Base-by-base conservation (phyloP, 2,113 vertebrate species). In the Periophthalmodon schlosseri region DNA sequence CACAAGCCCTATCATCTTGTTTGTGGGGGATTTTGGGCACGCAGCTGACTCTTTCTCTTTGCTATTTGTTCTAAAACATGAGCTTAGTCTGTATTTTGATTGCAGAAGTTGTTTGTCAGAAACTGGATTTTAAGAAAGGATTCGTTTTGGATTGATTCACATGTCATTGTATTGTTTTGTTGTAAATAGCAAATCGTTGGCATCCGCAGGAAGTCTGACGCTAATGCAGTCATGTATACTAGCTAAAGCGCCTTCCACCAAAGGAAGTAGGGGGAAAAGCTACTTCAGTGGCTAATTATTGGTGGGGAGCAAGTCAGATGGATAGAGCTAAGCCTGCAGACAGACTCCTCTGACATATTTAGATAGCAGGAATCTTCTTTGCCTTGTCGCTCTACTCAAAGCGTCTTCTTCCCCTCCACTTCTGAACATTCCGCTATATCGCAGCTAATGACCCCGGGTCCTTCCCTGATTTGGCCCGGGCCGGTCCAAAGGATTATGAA, bases 401-500 rank as follows among this genome's bases (percentile, higher is more conserved):
- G 36, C 50, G 47, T 61, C 69, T 72, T 74, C 66, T 69, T 72
- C 75, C 82, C 76, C 75, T 81, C 78, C 68, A 76, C 76, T 36
- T 78, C 71, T 87, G 82, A 85, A 81, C 57, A 86, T 78, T 83
- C 65, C 75, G 73, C 76, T 75, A 64, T 76, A 87, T 89, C 85
- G 86, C 80, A 86, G 70, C 85, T 87, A 90, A 91, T 90, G 88
- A 92, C 88, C 88, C 83, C 80, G 87, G 92, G 89, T 91, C 83
- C 86, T 91, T 91, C 87, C 88, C 89, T 88, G 88, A 90, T 93
- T 93, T 93, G 91, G 90, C 92, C 91, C 79, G 85, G 88, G 84
- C 90, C 81, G 14, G 91, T 90, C 87, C 91, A 87, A 83, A 80
- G 92, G 93, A 94, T 94, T 94, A 93, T 93, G 88, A 93, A 91